A percentile compares a stretch with the other conserved stretches of the same genome.
Conservation (phyloP, 2,888 invertebrate species). For the Apotomis betuletana region DNA sequence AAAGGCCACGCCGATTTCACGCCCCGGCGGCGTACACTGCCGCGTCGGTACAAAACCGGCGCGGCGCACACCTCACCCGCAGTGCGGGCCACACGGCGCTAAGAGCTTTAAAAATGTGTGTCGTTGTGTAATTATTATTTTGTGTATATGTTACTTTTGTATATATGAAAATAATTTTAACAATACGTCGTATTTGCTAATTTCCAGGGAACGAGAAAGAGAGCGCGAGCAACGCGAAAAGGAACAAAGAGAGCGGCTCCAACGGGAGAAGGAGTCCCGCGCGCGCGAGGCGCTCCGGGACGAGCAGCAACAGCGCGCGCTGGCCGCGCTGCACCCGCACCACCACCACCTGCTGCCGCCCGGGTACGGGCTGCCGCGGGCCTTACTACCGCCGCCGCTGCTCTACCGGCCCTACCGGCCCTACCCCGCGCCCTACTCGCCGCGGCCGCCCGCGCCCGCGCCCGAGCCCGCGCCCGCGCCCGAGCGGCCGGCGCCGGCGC, state of each 20-base stretch:
- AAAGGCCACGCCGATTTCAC: too few relatives aligned
- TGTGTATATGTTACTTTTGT: too few relatives aligned
- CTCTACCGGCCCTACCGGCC: conserved; percentile 59
- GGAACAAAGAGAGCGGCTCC: conserved; percentile 59
- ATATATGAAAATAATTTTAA: neutral
- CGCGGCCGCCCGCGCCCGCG: conserved; percentile 73
- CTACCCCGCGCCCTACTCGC: conserved; percentile 48
- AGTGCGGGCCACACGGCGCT: too few relatives aligned
- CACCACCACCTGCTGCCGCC: conserved; percentile 58
- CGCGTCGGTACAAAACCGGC: too few relatives aligned
- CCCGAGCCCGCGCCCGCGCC: conserved; percentile 47
- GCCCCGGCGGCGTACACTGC: too few relatives aligned
- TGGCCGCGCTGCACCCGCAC: conserved; percentile 51
- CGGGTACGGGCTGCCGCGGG: conserved; percentile 48
- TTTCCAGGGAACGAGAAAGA: conserved; percentile 56
- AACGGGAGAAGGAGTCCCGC: conserved; percentile 69
- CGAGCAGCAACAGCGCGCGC: conserved; percentile 64
- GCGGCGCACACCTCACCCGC: too few relatives aligned
- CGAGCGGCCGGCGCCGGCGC: conserved; percentile 44
- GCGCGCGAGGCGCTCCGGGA: conserved; percentile 68
- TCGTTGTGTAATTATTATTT: too few relatives aligned
- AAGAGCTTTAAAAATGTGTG: too few relatives aligned
- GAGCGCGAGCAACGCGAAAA: conserved; percentile 75
- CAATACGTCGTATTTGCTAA: neutral
- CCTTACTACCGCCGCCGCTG: conserved; percentile 61